A percentile compares a stretch with the other conserved stretches of the same genome.
Evolutionary conservation across 1,140 invertebrate genomes (phyloP).

Genomic region (Telenomus remus): DNA sequence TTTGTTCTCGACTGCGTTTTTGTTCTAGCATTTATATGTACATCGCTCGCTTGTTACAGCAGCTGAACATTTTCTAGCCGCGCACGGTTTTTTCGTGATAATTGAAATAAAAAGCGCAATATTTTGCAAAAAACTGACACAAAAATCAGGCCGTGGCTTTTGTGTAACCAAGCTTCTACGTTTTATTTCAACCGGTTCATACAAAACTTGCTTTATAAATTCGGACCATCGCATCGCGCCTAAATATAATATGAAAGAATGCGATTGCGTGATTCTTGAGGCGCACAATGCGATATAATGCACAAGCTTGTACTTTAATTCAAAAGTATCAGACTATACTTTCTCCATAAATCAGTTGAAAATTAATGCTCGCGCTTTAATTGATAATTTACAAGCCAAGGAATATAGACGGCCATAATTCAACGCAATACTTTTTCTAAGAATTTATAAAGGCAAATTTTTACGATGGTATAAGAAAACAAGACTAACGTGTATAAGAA

Average conservation of each 20-base stretch:
- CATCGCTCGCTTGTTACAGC: slow-evolving; percentile 18
- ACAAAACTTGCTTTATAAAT: slow-evolving; percentile 55
- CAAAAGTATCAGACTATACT: slow-evolving; percentile 17
- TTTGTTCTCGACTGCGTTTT: slow-evolving; percentile 24
- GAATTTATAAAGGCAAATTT: too few relatives aligned
- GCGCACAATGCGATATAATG: slow-evolving; percentile 26
- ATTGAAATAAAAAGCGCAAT: slow-evolving; percentile 33
- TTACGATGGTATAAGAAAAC: neutral
- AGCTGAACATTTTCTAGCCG: slow-evolving; percentile 9
- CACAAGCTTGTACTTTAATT: slow-evolving; percentile 21
- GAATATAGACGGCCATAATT: too few relatives aligned
- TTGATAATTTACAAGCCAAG: too few relatives aligned
- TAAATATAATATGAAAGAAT: slow-evolving; percentile 49
- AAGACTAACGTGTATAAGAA: neutral
- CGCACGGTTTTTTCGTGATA: slow-evolving; percentile 7
- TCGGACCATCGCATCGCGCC: slow-evolving; percentile 26
- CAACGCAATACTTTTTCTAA: too few relatives aligned
- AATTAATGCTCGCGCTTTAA: slow-evolving; percentile 38
- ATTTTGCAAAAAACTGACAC: slow-evolving; percentile 23
- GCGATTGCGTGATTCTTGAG: slow-evolving; percentile 37
- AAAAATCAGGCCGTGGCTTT: slow-evolving; percentile 26
- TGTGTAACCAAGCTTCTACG: slow-evolving; percentile 7
- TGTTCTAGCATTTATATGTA: slow-evolving; percentile 6
- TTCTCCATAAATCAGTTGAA: slow-evolving; percentile 21
- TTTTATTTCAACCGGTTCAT: slow-evolving; percentile 24